phyloP scores from a whole-genome alignment of 2,888 invertebrate species.

The Coelinius sp. region DNA sequence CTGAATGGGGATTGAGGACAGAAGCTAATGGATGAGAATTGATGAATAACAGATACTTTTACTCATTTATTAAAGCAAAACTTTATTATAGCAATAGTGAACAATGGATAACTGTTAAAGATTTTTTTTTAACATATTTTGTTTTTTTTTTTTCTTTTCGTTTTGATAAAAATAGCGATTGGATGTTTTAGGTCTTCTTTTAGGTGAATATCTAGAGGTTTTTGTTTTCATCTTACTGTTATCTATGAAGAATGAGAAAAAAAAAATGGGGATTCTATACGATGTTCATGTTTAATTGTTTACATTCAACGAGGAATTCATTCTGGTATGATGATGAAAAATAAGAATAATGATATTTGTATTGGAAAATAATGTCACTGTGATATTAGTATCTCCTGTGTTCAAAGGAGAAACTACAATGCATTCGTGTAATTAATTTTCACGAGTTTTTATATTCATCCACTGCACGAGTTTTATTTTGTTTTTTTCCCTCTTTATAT shows the following conservation, averaged over 20 bases:
- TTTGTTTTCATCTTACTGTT: constrained; percentile 51
- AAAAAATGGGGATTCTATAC: constrained; percentile 19
- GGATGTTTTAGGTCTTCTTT: constrained; percentile 64
- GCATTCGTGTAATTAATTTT: neutral
- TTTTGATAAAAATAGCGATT: constrained; percentile 69
- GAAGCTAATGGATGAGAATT: neutral
- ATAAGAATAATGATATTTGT: neutral
- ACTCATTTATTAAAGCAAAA: constrained; percentile 68
- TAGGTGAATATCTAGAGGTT: constrained; percentile 63
- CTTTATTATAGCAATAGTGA: constrained; percentile 70
- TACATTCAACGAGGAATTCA: neutral
- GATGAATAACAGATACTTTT: constrained; percentile 45
- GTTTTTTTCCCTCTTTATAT: neutral
- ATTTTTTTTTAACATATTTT: constrained; percentile 64
- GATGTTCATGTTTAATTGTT: neutral
- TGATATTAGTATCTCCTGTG: neutral
- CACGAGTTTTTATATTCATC: neutral
- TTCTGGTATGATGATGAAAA: neutral
- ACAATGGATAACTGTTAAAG: constrained; percentile 69
- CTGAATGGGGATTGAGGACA: neutral
- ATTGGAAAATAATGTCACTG: neutral
- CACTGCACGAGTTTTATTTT: neutral
- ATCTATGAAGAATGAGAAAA: constrained; percentile 37
- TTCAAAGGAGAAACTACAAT: neutral
- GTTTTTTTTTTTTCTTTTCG: too few species aligned